Evolutionary conservation across 2,113 vertebrate species (phyloP).

Genomic region (Lasiurus borealis): DNA sequence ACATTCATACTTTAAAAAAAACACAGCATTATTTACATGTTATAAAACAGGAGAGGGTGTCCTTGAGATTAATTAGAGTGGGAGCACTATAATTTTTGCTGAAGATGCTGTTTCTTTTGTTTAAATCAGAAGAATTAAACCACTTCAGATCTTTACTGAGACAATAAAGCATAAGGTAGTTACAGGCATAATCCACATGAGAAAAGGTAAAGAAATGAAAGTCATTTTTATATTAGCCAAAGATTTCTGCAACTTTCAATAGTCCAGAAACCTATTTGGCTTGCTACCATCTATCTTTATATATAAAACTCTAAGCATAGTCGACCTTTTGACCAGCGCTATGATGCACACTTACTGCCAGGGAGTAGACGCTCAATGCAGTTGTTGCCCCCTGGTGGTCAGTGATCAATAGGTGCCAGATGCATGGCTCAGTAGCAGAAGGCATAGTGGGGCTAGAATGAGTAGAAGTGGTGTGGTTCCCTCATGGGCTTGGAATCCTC

Average conservation of each 20-base stretch:
- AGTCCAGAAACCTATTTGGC: conserved; percentile 40
- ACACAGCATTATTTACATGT: background rate
- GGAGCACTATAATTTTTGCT: conserved; percentile 25
- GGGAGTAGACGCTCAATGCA: too few relatives aligned
- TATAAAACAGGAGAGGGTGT: background rate
- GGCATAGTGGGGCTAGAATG: too few relatives aligned
- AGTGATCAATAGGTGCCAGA: too few relatives aligned
- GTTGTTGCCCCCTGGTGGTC: too few relatives aligned
- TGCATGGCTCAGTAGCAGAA: too few relatives aligned
- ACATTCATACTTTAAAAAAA: background rate
- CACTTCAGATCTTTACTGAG: conserved; percentile 11
- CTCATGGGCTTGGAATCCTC: too few relatives aligned
- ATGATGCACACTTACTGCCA: too few relatives aligned
- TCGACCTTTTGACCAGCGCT: too few relatives aligned
- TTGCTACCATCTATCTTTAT: background rate
- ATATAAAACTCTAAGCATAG: too few relatives aligned
- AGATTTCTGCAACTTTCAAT: background rate
- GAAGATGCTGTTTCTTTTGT: conserved; percentile 47
- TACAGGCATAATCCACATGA: background rate
- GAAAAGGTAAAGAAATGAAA: conserved; percentile 44
- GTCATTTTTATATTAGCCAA: conserved; percentile 4
- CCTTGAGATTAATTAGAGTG: conserved; percentile 23
- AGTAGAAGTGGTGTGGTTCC: too few relatives aligned
- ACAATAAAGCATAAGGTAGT: conserved; percentile 44
- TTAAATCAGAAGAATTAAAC: conserved; percentile 43